These are phyloP conservation scores for Numenius phaeopus DNA, from an alignment of 2,797 vertebrate species.

Conservation along the genomic window DNA sequence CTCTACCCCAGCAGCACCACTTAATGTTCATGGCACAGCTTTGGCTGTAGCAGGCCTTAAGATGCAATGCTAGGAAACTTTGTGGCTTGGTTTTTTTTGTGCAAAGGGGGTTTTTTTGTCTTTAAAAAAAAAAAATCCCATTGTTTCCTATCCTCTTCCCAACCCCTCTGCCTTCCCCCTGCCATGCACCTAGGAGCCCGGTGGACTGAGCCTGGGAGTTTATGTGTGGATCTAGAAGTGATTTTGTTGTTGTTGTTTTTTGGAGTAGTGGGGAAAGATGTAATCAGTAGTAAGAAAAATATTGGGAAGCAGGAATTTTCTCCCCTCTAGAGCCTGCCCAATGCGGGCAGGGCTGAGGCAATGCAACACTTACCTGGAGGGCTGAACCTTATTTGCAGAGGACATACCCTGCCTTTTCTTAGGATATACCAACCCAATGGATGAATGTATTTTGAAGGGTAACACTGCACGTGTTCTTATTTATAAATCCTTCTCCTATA, in stretches of 20 bases:
- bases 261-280: background rate
- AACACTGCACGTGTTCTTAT: background rate
- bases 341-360: background rate
- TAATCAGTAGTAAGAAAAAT: background rate
- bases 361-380: accelerated
- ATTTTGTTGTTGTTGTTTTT: background rate
- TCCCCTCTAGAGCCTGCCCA: background rate
- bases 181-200: accelerated
- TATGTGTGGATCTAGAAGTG: background rate
- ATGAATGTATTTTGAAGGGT: background rate
- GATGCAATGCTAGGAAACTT: background rate
- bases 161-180: background rate
- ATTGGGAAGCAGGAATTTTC: background rate
- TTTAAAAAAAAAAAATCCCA: background rate
- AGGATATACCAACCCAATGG: background rate
- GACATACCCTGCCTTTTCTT: background rate
- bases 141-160: background rate
- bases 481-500: background rate
- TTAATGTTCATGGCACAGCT: background rate
- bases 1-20: background rate
- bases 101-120: background rate
- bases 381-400: background rate
- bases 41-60: background rate
- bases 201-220: background rate
- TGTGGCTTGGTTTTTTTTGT: background rate